phyloP scores from a whole-genome alignment of 2,113 vertebrate species.

The Candoia aspera region DNA sequence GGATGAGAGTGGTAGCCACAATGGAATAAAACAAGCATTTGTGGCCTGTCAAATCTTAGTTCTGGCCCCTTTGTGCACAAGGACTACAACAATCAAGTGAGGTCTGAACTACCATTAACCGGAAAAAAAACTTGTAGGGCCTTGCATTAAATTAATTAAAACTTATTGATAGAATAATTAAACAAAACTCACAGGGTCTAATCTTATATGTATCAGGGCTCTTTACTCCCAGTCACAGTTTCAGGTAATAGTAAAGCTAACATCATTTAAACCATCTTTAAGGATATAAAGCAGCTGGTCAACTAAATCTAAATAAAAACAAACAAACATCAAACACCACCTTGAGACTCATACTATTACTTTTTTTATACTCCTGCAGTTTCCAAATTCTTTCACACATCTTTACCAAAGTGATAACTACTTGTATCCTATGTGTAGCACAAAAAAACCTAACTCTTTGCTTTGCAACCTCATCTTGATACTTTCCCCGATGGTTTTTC shows the following conservation, averaged over 20 bases:
- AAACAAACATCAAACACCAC: neutral
- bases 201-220: neutral
- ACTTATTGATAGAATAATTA: neutral
- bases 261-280: neutral
- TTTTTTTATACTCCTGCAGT: neutral
- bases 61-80: neutral
- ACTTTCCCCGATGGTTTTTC: neutral
- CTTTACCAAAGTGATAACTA: neutral
- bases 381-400: neutral
- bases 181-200: neutral
- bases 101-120: neutral
- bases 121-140: neutral
- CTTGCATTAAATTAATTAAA: neutral
- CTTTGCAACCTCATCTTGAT: neutral
- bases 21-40: neutral
- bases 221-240: neutral
- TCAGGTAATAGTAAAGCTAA: neutral
- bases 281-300: too few species aligned
- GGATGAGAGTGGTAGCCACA: neutral
- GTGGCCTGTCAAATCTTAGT: neutral
- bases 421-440: neutral
- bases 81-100: neutral
- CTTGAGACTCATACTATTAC: neutral
- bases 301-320: too few species aligned
- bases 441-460: neutral